Evolutionary conservation across 2,797 vertebrate genomes (phyloP).

Genomic region (Pseudochromis fuscus): DNA sequence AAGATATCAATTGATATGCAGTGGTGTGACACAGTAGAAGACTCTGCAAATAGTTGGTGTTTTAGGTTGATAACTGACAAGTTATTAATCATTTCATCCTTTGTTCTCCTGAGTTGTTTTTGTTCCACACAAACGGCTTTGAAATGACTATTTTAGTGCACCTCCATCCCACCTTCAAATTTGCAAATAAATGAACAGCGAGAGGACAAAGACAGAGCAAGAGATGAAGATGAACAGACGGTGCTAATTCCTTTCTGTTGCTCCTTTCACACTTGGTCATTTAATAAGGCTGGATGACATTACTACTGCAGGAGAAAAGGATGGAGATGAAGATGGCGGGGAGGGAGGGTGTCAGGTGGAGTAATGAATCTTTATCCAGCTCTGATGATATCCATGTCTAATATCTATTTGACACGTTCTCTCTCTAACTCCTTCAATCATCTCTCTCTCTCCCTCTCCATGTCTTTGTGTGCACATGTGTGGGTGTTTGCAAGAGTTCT

Average conservation of each 20-base stretch:
- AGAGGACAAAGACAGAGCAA: conserved; percentile 38
- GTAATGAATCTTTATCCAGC: conserved; percentile 66
- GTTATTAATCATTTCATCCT: neutral
- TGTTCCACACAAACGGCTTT: conserved; percentile 14
- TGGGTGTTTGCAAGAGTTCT: conserved; percentile 51
- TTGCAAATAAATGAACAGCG: conserved; percentile 45
- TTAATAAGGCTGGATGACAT: conserved; percentile 63
- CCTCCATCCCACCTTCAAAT: conserved; percentile 26
- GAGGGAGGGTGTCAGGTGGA: conserved; percentile 57
- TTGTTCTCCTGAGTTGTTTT: neutral
- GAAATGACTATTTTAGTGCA: conserved; percentile 17
- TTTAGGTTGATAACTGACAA: neutral
- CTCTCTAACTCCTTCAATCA: conserved; percentile 22
- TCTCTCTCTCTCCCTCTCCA: conserved; percentile 7
- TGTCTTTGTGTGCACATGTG: conserved; percentile 42
- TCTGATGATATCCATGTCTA: conserved; percentile 61
- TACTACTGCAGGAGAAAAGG: conserved; percentile 29
- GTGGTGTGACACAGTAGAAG: neutral
- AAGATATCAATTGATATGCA: neutral
- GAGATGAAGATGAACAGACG: conserved; percentile 53
- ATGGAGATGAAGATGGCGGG: conserved; percentile 37
- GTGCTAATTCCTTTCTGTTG: conserved; percentile 56
- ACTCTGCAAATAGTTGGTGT: neutral
- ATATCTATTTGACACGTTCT: conserved; percentile 62
- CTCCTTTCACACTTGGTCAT: conserved; percentile 61